Percentiles rank a stretch among this genome's conserved stretches.
phyloP scores from a whole-genome alignment of 2,888 invertebrate species.

The Gastrophysa polygoni region DNA sequence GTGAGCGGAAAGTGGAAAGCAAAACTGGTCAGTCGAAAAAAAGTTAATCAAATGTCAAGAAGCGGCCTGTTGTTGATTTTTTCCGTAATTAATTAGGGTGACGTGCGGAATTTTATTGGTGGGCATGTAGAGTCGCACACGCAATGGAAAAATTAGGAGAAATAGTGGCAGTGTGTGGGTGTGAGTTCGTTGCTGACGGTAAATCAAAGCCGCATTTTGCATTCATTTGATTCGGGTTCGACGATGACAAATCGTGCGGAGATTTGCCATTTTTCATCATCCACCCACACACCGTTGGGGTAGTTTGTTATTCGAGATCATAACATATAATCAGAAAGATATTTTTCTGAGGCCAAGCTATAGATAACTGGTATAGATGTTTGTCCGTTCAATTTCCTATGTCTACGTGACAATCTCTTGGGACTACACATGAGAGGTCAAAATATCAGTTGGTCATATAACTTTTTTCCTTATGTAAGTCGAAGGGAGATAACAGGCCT shows the following conservation, averaged over 20 bases:
- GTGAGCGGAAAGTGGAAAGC: slow-evolving; percentile 6
- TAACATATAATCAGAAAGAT: no score
- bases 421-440: no score
- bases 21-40: slow-evolving; percentile 17
- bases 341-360: no score
- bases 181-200: slow-evolving; percentile 5
- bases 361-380: no score
- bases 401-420: no score
- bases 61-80: slow-evolving; percentile 15
- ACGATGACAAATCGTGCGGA: background rate
- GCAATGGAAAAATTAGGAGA: slow-evolving; percentile 20
- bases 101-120: slow-evolving; percentile 18
- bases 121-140: slow-evolving; percentile 14
- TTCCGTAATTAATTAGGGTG: slow-evolving; percentile 18
- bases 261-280: background rate
- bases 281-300: background rate
- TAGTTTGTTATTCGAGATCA: no score
- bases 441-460: no score
- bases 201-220: background rate
- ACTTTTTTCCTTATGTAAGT: no score
- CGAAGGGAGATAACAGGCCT: no score
- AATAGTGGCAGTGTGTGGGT: slow-evolving; percentile 13
- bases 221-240: background rate
- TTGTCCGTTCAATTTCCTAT: no score
- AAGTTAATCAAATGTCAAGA: slow-evolving; percentile 27